Conservation (phyloP, 2,888 invertebrate genomes). For the Metacarcinus magister region DNA sequence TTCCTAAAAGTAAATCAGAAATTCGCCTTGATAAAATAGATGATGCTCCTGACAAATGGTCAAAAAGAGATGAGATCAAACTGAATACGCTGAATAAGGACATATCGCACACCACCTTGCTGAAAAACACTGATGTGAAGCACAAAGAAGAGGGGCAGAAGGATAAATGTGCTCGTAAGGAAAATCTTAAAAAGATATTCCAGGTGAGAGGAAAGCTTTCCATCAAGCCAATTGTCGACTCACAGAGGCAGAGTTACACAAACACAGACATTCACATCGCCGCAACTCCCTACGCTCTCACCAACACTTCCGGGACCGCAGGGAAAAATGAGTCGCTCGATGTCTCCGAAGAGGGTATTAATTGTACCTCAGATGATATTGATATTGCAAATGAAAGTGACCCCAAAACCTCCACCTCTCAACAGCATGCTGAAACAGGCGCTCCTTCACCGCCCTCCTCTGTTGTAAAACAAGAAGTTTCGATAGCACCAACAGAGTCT, state of each 20-base stretch:
- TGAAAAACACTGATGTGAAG: not conserved
- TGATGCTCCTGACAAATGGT: constrained; percentile 70
- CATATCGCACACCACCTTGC: not conserved
- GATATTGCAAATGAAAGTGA: not conserved
- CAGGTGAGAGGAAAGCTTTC: constrained; percentile 79
- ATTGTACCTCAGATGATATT: constrained; percentile 65
- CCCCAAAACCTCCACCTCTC: not conserved
- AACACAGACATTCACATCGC: constrained; percentile 79
- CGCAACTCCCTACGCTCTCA: constrained; percentile 76
- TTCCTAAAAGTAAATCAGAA: constrained; percentile 80
- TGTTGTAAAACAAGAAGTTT: not conserved
- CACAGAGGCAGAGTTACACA: constrained; percentile 66
- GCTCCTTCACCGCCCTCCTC: not conserved
- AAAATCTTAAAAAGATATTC: constrained; percentile 80
- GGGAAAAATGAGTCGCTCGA: constrained; percentile 61
- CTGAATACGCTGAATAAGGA: constrained; percentile 65
- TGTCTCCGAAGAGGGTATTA: constrained; percentile 71
- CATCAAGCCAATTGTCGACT: constrained; percentile 75
- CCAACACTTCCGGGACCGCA: constrained; percentile 59
- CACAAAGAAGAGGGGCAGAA: constrained; percentile 31
- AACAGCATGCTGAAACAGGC: not conserved
- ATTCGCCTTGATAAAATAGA: constrained; percentile 73
- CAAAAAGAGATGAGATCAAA: constrained; percentile 76
- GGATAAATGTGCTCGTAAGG: constrained; percentile 64
- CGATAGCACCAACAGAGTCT: not conserved